Evolutionary conservation across 2,888 invertebrate species (phyloP).

Genomic region (Hemicrepidius hirtus): DNA sequence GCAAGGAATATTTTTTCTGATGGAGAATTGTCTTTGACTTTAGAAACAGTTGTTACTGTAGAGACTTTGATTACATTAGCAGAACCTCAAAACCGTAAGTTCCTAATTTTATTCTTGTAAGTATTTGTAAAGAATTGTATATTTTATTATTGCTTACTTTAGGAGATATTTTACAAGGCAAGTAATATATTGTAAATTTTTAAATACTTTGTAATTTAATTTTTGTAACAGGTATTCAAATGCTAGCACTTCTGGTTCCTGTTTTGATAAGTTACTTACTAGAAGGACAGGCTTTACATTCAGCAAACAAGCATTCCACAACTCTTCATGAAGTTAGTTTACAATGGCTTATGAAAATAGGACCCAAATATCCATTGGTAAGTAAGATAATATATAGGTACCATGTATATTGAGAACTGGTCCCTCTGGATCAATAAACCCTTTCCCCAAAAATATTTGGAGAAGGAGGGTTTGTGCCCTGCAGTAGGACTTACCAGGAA

Average conservation of each 20-base stretch:
- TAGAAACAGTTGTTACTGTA: constrained; percentile 84
- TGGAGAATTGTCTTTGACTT: constrained; percentile 80
- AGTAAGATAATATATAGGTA: constrained; percentile 5
- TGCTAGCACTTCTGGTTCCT: constrained; percentile 92
- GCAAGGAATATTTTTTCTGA: constrained; percentile 78
- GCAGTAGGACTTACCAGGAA: too few relatives aligned
- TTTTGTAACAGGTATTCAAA: constrained; percentile 84
- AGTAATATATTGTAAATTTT: constrained; percentile 58
- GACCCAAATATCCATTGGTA: constrained; percentile 93
- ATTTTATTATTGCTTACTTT: constrained; percentile 57
- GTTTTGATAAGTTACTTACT: constrained; percentile 90
- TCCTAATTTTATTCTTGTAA: constrained; percentile 22
- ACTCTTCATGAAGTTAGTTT: constrained; percentile 92
- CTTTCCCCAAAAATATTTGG: too few relatives aligned
- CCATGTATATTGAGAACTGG: too few relatives aligned
- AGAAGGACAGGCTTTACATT: constrained; percentile 78
- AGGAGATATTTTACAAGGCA: constrained; percentile 77
- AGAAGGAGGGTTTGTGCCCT: too few relatives aligned
- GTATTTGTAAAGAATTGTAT: constrained; percentile 19
- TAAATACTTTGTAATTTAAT: constrained; percentile 25
- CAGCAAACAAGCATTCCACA: constrained; percentile 78
- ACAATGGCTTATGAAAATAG: constrained; percentile 92
- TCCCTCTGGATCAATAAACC: too few relatives aligned
- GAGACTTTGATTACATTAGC: constrained; percentile 85
- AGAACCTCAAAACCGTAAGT: constrained; percentile 86